Base-by-base conservation (phyloP, 2,888 invertebrate genomes). In the Coremacera marginata region DNA sequence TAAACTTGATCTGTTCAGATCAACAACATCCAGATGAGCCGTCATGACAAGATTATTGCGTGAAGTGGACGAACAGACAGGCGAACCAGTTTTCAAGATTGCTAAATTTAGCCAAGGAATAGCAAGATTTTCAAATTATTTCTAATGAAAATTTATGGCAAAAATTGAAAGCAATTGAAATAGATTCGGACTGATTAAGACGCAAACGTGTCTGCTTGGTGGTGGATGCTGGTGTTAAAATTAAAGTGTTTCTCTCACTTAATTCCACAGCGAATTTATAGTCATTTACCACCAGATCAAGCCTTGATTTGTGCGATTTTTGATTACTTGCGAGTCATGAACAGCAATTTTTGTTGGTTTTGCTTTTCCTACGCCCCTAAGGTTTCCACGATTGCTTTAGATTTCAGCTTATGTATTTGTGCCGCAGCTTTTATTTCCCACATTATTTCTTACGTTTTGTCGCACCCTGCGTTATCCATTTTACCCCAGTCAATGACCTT, bases 131-230 rank as follows among this genome's bases (percentile, higher is more conserved):
- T 25, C 27, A 25, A 5, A 67, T 19, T 19, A 37, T 19, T 57
- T 37, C 19, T 60, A 55, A 71, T 37, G 60, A 22, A 25, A 71
- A 71, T 71, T 71, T 71, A 71, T 37, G 37, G 71, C 57, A 51
- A 34, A 37, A 34, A 55, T 70, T 70, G 25, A 70, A 51, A 70
- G 68, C 51, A 70, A 70, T 70, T 70, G 51, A 27, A 37, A 16
- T 25, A 7, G 34, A 19, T n/a, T 22, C 22, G 5, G 49, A 60
- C 19, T 67, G 5, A 44, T 11, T 19, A 37, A 67, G 8, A 22
- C 19, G 5, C n/a, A 19, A 9, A n/a, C 8, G 9, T n/a, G 14
- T 22, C 22, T 55, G 22, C 8, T 19, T 55, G n/a, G n/a, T n/a
- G n/a, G n/a, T n/a, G 22, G 2, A 34, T 65, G 65, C 65, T 68